These are phyloP conservation scores for Xenus cinereus DNA, from an alignment of 2,113 vertebrate species.

Conservation along the genomic window DNA sequence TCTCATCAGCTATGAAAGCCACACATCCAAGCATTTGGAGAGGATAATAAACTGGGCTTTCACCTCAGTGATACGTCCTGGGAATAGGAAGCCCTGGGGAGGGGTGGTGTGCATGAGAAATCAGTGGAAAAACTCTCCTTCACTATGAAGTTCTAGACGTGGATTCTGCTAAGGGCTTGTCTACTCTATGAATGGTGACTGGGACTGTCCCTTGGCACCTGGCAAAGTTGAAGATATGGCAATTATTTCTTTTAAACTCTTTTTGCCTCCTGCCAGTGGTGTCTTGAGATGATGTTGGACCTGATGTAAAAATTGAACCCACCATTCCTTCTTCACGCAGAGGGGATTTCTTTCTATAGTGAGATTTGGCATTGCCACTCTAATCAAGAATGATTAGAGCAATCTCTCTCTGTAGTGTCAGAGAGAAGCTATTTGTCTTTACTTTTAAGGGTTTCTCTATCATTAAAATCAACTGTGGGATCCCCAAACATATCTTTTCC, in stretches of 20 bases:
- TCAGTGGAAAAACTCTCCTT: not conserved
- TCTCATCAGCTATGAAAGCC: slow-evolving; percentile 34
- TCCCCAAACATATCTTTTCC: not conserved
- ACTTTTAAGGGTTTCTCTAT: not conserved
- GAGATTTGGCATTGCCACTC: not conserved
- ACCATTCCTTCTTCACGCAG: not conserved
- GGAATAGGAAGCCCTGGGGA: not conserved
- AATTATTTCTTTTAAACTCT: not conserved
- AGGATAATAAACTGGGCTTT: not conserved
- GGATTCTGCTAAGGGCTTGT: not conserved
- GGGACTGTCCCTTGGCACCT: not conserved
- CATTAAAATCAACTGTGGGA: not conserved
- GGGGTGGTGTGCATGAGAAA: not conserved
- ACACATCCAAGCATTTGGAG: not conserved
- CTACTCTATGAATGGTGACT: rapidly evolving
- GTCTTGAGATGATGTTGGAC: not conserved
- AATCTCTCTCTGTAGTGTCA: not conserved
- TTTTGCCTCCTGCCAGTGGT: not conserved
- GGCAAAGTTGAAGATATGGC: not conserved
- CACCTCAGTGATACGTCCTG: not conserved
- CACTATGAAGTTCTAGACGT: not conserved
- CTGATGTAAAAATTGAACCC: not conserved
- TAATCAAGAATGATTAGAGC: not conserved
- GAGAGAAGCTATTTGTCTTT: not conserved
- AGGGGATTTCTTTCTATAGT: not conserved